A percentile compares a stretch with the other conserved stretches of the same genome.
Evolutionary conservation across 1,140 invertebrate genomes (phyloP).

Genomic region (Drosophila ficusphila): DNA sequence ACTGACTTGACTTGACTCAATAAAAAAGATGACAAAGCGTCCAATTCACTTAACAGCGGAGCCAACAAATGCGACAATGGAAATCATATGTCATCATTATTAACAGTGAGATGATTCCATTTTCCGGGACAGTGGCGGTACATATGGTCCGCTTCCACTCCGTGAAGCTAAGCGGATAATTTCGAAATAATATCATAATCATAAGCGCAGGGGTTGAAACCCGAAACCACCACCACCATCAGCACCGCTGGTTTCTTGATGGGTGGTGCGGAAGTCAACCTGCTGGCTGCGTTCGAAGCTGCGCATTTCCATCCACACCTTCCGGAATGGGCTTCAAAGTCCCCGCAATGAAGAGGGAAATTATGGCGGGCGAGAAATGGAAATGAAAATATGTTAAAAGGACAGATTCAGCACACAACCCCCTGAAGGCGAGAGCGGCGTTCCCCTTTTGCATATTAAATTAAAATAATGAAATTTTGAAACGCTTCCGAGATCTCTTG

Average conservation of each 20-base stretch:
- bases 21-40: conserved; percentile 72
- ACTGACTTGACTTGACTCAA: conserved; percentile 49
- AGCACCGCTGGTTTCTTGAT: background rate
- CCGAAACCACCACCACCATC: conserved; percentile 35
- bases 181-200: conserved; percentile 84
- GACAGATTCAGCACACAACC: conserved; percentile 44
- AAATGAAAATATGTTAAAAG: conserved; percentile 80
- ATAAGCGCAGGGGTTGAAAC: conserved; percentile 62
- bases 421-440: background rate
- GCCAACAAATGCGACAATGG: conserved; percentile 78
- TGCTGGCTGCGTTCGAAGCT: conserved; percentile 72
- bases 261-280: conserved; percentile 66
- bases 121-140: conserved; percentile 67
- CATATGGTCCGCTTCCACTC: conserved; percentile 75
- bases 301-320: conserved; percentile 62
- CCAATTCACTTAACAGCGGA: conserved; percentile 77
- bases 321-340: conserved; percentile 48
- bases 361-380: conserved; percentile 66
- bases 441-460: conserved; percentile 75
- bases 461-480: conserved; percentile 82
- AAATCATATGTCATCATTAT: conserved; percentile 84
- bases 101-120: conserved; percentile 84
- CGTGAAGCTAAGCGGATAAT: conserved; percentile 82
- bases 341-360: conserved; percentile 59
- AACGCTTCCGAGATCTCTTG: conserved; percentile 53